phyloP scores from a whole-genome alignment of 2,797 vertebrate species.

The Morus bassanus region DNA sequence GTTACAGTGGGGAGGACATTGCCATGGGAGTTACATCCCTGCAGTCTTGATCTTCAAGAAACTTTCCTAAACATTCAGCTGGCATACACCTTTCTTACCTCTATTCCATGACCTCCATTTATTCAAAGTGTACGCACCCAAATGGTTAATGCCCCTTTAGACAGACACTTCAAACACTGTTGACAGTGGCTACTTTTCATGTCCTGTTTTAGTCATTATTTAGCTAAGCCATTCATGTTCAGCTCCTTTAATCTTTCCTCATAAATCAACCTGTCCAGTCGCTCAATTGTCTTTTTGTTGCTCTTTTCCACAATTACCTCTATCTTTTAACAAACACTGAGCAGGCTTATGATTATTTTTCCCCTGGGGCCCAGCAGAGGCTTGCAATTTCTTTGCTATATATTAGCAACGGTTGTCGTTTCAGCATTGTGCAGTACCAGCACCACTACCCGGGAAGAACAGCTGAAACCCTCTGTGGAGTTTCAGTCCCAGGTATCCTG shows the following conservation, averaged over 20 bases:
- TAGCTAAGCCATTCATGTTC: slow-evolving; percentile 51
- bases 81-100: not conserved
- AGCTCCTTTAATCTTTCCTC: slow-evolving; percentile 65
- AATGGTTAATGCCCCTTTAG: slow-evolving; percentile 15
- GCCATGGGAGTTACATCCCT: not conserved
- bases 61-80: not conserved
- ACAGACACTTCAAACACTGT: slow-evolving; percentile 35
- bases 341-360: slow-evolving; percentile 18
- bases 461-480: not conserved
- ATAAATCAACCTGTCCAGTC: slow-evolving; percentile 59
- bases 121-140: not conserved
- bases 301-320: slow-evolving; percentile 32
- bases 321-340: slow-evolving; percentile 23
- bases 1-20: not conserved
- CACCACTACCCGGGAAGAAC: not conserved
- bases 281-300: slow-evolving; percentile 57
- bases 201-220: slow-evolving; percentile 35
- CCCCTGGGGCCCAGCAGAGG: not conserved
- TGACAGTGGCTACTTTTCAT: slow-evolving; percentile 34
- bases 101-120: not conserved
- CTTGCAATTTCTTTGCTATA: not conserved
- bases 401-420: not conserved
- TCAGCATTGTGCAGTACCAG: not conserved
- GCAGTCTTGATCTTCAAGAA: not conserved
- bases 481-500: not conserved